phyloP scores from a whole-genome alignment of 2,113 vertebrate species.

The Amblyopsis rosae region DNA sequence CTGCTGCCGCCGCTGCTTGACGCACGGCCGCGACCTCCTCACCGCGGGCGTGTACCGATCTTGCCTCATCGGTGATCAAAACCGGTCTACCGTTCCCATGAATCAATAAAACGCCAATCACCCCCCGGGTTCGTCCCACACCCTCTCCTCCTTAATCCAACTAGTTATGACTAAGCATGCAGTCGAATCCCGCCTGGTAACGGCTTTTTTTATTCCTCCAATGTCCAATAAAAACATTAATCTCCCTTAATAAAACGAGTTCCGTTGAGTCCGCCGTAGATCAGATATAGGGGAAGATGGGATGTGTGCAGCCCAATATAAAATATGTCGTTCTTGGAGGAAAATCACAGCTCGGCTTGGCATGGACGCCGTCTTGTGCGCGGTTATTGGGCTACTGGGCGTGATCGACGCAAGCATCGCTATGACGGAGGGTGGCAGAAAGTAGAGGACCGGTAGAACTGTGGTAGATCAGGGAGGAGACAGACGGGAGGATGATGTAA shows the following conservation, averaged over 20 bases:
- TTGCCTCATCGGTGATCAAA: constrained; percentile 82
- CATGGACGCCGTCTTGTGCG: neutral
- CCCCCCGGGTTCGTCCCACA: neutral
- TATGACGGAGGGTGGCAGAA: constrained; percentile 44
- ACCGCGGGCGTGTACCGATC: constrained; percentile 78
- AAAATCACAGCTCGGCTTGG: constrained; percentile 1
- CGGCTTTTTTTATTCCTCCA: neutral
- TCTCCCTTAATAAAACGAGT: neutral
- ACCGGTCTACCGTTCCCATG: neutral
- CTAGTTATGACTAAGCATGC: neutral
- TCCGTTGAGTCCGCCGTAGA: neutral
- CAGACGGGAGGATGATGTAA: constrained; percentile 55
- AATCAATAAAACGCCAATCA: too few relatives aligned
- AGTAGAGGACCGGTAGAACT: constrained; percentile 32
- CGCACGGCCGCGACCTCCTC: constrained; percentile 82
- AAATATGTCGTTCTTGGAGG: neutral
- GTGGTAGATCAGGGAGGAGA: constrained; percentile 37
- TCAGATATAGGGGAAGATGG: neutral
- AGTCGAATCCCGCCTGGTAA: constrained; percentile 21
- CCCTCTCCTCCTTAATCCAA: constrained; percentile 9
- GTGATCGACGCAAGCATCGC: constrained; percentile 47
- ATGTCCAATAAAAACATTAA: neutral
- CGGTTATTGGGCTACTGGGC: constrained; percentile 35
- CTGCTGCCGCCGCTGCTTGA: constrained; percentile 68
- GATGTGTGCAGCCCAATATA: too few relatives aligned